Evolutionary conservation across 2,113 vertebrate species (phyloP).

Genomic region (Arothron firmamentum): DNA sequence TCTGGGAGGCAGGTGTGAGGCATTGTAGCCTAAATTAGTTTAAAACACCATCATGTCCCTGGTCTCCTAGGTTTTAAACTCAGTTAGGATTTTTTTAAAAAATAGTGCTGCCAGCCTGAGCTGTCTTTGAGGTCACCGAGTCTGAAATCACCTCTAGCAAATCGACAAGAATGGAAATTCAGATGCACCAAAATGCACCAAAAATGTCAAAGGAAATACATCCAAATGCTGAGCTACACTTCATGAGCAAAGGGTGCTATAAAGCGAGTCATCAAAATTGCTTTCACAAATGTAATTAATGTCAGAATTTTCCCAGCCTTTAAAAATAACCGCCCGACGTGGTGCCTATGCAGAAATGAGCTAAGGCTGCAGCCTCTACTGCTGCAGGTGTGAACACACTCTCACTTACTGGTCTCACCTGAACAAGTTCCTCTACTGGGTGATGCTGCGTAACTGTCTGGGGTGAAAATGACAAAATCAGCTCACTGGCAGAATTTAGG

Average conservation of each 20-base stretch:
- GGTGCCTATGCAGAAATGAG: background rate
- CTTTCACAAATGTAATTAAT: background rate
- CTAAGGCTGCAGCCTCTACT: background rate
- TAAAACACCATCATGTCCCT: too few relatives aligned
- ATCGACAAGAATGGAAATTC: slow-evolving; percentile 8
- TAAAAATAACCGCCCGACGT: slow-evolving; percentile 8
- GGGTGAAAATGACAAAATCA: slow-evolving; percentile 16
- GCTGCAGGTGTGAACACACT: background rate
- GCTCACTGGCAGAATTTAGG: background rate
- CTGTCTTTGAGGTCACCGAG: background rate
- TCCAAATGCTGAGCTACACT: background rate
- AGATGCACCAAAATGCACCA: background rate
- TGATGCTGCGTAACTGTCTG: background rate
- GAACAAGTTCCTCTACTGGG: background rate
- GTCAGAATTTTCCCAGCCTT: slow-evolving; percentile 10
- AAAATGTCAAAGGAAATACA: background rate
- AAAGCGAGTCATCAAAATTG: background rate
- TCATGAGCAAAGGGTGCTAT: background rate
- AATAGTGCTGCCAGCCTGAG: slow-evolving; percentile 37
- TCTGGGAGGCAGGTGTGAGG: too few relatives aligned
- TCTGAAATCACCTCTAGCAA: slow-evolving; percentile 11
- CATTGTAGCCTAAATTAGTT: too few relatives aligned
- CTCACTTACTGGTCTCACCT: slow-evolving; percentile 12
- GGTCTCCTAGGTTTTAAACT: too few relatives aligned
- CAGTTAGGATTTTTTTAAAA: too few relatives aligned